Base-by-base conservation (phyloP, 2,113 vertebrate species). In the Salminus brasiliensis region DNA sequence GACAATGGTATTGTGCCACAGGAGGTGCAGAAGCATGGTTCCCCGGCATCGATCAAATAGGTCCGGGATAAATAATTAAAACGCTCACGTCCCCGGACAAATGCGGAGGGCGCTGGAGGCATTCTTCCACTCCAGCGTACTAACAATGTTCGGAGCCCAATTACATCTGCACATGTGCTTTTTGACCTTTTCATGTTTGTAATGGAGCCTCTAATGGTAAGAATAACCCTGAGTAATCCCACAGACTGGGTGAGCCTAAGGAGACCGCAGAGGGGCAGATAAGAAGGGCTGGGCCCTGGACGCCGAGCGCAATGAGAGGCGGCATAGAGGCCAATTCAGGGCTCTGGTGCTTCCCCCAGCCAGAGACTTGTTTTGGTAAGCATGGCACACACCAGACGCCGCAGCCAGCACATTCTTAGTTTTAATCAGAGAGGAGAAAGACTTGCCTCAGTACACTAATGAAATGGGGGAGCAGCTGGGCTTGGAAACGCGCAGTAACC, bases 31-130 rank as follows among this genome's bases (percentile, higher is more conserved):
- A 52, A 78, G 66, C 36, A 30, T 45, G 59, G 65, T 80, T 82
- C 77, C 73, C 75, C 16, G 16, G 70, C 85, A 86, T 86, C 80
- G 71, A 84, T 86, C 85, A 86, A 84, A 80, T 81, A 84, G 65
- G 74, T 82, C 63, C 65, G 65, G 45, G 77, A 76, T 86, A 83
- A 86, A 86, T 86, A 84, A 86, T 86, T 86, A 81, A 80, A 80
- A 81, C 29, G 52, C 49, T 79, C 74, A 67, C 53, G 76, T 66
- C 77, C 77, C 74, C 67, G 41, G 80, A 84, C 70, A 72, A 80
- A 82, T 7, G 59, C 47, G 59, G 59, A 65, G 45, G 72, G 47
- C 11, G 72, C 45, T 81, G 71, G 45, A 72, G 25, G 52, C 68
- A 47, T 53, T 53, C 66, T 83, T 55, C 57, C 59, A 73, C 74